Percentiles rank a stretch among this genome's conserved stretches.
Conservation (phyloP, 2,888 invertebrate genomes). For the Caenorhabditis macrosperma region DNA sequence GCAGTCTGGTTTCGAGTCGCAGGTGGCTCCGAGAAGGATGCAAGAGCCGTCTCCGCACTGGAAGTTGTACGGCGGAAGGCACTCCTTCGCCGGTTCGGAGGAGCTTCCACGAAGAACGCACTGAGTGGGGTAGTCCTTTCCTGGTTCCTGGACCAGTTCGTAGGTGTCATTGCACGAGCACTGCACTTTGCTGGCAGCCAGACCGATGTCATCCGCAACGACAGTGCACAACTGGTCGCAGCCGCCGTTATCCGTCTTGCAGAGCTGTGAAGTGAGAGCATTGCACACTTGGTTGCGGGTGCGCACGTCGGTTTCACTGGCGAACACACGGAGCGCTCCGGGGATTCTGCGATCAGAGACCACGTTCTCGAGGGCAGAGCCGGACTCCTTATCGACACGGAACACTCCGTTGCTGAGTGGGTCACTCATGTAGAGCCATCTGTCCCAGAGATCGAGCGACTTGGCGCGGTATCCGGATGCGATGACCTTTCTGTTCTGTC, state of each 20-base stretch:
- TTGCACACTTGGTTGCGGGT: constrained; percentile 77
- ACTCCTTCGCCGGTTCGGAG: constrained; percentile 59
- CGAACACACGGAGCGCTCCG: constrained; percentile 78
- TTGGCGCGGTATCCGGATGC: constrained; percentile 78
- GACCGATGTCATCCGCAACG: constrained; percentile 68
- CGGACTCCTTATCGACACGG: constrained; percentile 88
- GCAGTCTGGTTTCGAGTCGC: constrained; percentile 92
- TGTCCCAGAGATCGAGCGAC: constrained; percentile 77
- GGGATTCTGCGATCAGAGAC: constrained; percentile 88
- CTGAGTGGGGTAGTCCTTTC: constrained; percentile 76
- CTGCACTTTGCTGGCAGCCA: constrained; percentile 84
- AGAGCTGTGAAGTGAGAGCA: constrained; percentile 85
- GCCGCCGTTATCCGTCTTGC: constrained; percentile 91
- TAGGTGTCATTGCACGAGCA: constrained; percentile 92
- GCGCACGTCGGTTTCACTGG: constrained; percentile 74
- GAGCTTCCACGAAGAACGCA: constrained; percentile 71
- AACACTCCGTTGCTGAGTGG: constrained; percentile 87
- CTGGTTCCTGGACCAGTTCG: constrained; percentile 87
- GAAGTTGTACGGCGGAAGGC: constrained; percentile 79
- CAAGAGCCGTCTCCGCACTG: constrained; percentile 83
- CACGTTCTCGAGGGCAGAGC: constrained; percentile 87
- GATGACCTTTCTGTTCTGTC: constrained; percentile 85
- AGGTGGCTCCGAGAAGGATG: constrained; percentile 90
- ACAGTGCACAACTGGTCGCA: constrained; percentile 84
- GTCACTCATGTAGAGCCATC: constrained; percentile 80